A percentile compares a stretch with the other conserved stretches of the same genome.
Evolutionary conservation across 2,797 vertebrate species (phyloP).

Genomic region (Centropyge bicolor): DNA sequence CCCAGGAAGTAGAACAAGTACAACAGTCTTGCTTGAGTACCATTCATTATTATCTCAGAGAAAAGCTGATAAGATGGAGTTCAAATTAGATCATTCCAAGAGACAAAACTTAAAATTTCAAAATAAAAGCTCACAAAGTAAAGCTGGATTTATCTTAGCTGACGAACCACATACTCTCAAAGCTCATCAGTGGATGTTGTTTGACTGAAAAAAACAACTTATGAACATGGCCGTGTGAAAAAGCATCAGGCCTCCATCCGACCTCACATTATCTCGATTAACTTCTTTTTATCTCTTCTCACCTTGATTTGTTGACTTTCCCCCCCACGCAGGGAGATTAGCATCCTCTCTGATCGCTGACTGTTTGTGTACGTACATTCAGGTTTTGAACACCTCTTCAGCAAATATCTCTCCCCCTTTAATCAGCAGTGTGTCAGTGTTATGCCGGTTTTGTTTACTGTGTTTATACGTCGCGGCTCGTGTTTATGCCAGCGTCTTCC

Average conservation of each 20-base stretch:
- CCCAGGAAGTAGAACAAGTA: neutral
- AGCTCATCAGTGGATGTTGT: constrained; percentile 28
- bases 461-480: constrained; percentile 39
- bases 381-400: constrained; percentile 73
- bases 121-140: constrained; percentile 50
- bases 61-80: neutral
- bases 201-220: constrained; percentile 27
- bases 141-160: constrained; percentile 35
- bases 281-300: constrained; percentile 21
- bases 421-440: constrained; percentile 73
- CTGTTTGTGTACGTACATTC: constrained; percentile 70
- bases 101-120: constrained; percentile 25
- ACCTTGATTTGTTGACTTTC: constrained; percentile 69
- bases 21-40: neutral
- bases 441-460: constrained; percentile 69
- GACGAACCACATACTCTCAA: constrained; percentile 17
- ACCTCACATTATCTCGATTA: constrained; percentile 34
- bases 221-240: constrained; percentile 15
- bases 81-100: neutral
- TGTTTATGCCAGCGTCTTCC: constrained; percentile 81
- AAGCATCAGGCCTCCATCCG: neutral
- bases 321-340: constrained; percentile 49
- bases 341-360: constrained; percentile 56
- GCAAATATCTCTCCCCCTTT: constrained; percentile 62
- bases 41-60: neutral